Percentiles rank a stretch among this genome's conserved stretches.
phyloP scores from a whole-genome alignment of 53 echinoderm and acorn worm genomes.

The Temnopleurus reevesii region DNA sequence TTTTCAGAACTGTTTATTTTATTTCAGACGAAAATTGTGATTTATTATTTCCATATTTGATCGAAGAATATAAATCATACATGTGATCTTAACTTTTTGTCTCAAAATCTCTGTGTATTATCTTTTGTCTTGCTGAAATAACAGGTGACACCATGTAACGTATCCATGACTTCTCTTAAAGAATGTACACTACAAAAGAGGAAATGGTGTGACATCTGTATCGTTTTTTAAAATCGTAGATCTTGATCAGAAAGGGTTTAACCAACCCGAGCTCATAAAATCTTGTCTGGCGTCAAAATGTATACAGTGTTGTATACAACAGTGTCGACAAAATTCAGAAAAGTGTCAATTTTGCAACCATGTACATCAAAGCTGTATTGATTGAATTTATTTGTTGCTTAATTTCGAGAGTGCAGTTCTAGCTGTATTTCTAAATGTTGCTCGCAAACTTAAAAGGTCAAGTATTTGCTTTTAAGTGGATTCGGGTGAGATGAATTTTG shows the following conservation, averaged over 20 bases:
- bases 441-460: not conserved
- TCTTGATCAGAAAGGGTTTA: not conserved
- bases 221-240: not conserved
- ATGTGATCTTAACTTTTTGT: not conserved
- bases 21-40: slow-evolving; percentile 31
- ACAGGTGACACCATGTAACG: not conserved
- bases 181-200: not conserved
- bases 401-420: not conserved
- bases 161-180: not conserved
- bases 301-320: slow-evolving; percentile 9
- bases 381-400: slow-evolving; percentile 5
- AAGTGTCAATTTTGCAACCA: not conserved
- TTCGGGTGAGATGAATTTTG: not conserved
- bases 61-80: not conserved
- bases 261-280: not conserved
- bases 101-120: not conserved
- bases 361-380: not conserved
- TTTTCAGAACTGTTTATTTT: slow-evolving; percentile 37
- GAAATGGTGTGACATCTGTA: not conserved
- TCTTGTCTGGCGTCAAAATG: slow-evolving; percentile 21
- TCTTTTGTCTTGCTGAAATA: slow-evolving; percentile 28
- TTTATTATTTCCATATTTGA: slow-evolving; percentile 36
- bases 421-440: not conserved
- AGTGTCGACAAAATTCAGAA: not conserved
- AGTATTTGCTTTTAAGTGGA: not conserved